Evolutionary conservation across 2,888 invertebrate genomes (phyloP).

Genomic region (Prionchulus punctatus): DNA sequence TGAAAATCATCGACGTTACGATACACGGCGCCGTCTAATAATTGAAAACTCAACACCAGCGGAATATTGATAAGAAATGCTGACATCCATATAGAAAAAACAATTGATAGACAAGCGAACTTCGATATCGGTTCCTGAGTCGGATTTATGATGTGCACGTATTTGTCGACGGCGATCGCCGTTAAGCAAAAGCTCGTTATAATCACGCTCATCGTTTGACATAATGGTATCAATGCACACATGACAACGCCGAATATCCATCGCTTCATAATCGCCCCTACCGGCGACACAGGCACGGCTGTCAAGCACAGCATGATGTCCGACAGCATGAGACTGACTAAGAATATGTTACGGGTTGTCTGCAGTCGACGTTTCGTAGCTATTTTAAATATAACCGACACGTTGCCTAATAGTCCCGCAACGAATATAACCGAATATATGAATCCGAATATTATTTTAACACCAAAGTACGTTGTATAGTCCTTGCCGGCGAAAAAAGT

Average conservation of each 20-base stretch:
- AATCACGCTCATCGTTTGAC: slow-evolving; percentile 83
- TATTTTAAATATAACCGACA: background rate
- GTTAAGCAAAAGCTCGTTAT: slow-evolving; percentile 85
- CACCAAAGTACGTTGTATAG: background rate
- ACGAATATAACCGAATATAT: background rate
- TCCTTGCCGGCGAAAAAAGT: too few species aligned
- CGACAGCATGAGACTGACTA: slow-evolving; percentile 62
- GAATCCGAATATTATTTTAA: background rate
- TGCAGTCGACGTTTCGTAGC: background rate
- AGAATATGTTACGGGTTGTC: background rate
- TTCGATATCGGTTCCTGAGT: slow-evolving; percentile 64
- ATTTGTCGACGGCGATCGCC: slow-evolving; percentile 85
- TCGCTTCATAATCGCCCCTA: slow-evolving; percentile 66
- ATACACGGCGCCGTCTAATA: slow-evolving; percentile 20
- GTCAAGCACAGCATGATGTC: slow-evolving; percentile 76
- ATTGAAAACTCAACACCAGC: slow-evolving; percentile 23
- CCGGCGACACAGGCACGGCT: slow-evolving; percentile 83
- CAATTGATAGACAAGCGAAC: background rate
- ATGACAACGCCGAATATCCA: slow-evolving; percentile 77
- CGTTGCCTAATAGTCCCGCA: background rate
- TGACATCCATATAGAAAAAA: slow-evolving; percentile 23
- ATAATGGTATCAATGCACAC: slow-evolving; percentile 76
- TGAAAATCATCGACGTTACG: too few species aligned
- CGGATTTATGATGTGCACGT: slow-evolving; percentile 86
- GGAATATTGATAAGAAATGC: slow-evolving; percentile 26